Conservation (phyloP, 2,888 invertebrate genomes). For the Lepidochitona cinerea region DNA sequence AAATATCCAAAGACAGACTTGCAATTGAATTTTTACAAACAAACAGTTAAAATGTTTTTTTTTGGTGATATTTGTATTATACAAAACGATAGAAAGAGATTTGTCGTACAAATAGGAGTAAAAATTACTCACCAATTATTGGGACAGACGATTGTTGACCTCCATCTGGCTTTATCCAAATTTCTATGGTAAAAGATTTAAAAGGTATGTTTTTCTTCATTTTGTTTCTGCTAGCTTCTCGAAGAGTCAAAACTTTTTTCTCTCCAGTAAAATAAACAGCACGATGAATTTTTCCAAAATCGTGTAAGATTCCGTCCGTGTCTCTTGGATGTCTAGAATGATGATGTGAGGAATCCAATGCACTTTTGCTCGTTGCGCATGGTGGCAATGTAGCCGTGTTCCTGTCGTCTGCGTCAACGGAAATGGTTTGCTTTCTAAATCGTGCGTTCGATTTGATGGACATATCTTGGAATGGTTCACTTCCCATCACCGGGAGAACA, state of each 20-base stretch:
- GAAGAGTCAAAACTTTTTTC: neutral
- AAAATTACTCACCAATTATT: neutral
- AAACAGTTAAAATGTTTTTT: no score
- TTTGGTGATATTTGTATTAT: no score
- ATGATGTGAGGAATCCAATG: neutral
- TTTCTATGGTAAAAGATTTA: neutral
- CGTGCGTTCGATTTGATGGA: neutral
- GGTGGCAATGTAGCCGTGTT: neutral
- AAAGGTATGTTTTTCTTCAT: neutral
- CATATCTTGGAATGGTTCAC: no score
- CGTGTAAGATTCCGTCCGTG: neutral
- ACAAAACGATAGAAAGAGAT: no score
- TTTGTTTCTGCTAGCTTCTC: neutral
- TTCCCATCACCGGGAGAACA: no score
- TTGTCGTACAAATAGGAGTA: no score
- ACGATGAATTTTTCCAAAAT: no score
- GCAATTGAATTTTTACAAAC: no score
- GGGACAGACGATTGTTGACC: neutral
- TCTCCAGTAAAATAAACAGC: neutral
- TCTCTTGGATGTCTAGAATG: neutral
- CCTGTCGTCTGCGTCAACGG: neutral
- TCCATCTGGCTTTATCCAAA: neutral
- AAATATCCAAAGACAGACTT: no score
- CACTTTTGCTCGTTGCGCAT: neutral
- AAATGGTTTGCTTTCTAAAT: neutral